Conservation (phyloP, 92 coral and sea anemone species). For the Epizoanthus stellaris region DNA sequence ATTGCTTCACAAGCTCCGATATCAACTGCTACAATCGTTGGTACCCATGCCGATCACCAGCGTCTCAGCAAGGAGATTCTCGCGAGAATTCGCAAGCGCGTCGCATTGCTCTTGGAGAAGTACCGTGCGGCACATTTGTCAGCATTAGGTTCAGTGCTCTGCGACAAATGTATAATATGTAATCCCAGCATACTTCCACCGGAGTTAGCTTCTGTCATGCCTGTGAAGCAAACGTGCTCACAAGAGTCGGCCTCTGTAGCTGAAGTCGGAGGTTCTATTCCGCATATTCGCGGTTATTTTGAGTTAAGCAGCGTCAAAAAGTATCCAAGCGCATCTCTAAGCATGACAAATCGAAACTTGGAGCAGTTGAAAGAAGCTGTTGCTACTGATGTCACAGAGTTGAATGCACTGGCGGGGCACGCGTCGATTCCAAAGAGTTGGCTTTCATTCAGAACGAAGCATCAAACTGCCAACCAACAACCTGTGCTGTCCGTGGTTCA, state of each 20-base stretch:
- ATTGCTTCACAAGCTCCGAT: constrained; percentile 31
- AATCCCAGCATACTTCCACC: not conserved
- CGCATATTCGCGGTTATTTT: constrained; percentile 44
- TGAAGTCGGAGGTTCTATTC: constrained; percentile 5
- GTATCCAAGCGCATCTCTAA: constrained; percentile 8
- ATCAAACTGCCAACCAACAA: not conserved
- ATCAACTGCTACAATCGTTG: constrained; percentile 31
- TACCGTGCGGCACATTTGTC: constrained; percentile 23
- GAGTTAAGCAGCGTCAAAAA: constrained; percentile 37
- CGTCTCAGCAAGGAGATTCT: not conserved
- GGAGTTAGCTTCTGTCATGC: not conserved
- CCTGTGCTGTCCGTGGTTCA: constrained; percentile 16
- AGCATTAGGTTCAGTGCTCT: too few relatives aligned
- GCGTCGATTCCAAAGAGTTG: constrained; percentile 32
- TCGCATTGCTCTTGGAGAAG: constrained; percentile 1
- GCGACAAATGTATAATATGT: constrained; percentile 31
- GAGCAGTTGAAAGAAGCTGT: constrained; percentile 4
- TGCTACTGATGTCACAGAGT: not conserved
- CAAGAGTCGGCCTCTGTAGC: not conserved
- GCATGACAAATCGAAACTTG: constrained; percentile 21
- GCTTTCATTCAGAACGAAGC: constrained; percentile 12
- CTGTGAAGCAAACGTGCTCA: not conserved
- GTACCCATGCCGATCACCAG: constrained; percentile 43
- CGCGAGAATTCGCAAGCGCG: not conserved
- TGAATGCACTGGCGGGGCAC: not conserved